phyloP scores from a whole-genome alignment of 2,113 vertebrate genomes.

The Xiphorhynchus elegans region DNA sequence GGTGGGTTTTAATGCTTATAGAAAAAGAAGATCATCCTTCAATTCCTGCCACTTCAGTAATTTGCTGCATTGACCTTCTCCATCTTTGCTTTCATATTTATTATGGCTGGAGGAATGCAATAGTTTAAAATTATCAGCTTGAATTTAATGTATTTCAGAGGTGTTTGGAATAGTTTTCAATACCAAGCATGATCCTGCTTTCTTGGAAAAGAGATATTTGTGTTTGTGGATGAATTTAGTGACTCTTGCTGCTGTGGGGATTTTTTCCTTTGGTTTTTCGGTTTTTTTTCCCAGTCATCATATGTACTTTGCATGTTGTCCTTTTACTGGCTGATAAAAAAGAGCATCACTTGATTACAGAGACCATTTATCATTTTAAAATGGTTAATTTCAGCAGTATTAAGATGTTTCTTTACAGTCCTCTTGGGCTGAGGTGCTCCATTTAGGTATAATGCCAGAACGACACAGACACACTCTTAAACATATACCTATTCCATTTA shows the following conservation, averaged over 20 bases:
- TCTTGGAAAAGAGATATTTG: not conserved
- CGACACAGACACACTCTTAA: not conserved
- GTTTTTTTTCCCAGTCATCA: not conserved
- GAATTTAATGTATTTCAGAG: not conserved
- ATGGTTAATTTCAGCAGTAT: not conserved
- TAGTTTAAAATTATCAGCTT: not conserved
- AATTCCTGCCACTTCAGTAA: not conserved
- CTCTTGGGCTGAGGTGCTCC: not conserved
- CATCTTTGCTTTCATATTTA: not conserved
- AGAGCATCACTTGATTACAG: not conserved
- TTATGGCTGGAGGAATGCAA: not conserved
- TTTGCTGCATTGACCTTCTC: not conserved
- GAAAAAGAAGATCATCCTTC: not conserved
- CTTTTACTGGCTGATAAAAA: not conserved
- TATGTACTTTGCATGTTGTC: not conserved
- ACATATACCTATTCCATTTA: not conserved
- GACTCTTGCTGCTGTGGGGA: not conserved
- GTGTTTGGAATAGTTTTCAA: not conserved
- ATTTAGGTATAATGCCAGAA: not conserved
- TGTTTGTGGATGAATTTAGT: not conserved
- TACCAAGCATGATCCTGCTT: not conserved
- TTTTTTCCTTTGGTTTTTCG: not conserved
- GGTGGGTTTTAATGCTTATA: not conserved
- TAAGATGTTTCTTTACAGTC: not conserved
- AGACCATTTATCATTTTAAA: not conserved